Conservation (phyloP, 2,888 invertebrate species). For the Rhingia rostrata region DNA sequence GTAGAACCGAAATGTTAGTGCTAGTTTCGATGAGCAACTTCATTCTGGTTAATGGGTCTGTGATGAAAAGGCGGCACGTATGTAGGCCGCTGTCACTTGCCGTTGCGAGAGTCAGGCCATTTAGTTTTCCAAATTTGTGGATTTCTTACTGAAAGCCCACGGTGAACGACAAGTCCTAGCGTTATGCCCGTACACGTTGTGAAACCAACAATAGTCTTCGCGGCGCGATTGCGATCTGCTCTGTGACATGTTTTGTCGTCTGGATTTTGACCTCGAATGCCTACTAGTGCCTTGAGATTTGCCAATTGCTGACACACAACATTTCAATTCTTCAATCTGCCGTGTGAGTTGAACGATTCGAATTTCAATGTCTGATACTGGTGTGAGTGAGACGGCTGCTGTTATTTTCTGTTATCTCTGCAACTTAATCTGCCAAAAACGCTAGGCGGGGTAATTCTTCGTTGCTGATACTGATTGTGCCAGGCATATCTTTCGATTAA, state of each 20-base stretch:
- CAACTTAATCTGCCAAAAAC: no score
- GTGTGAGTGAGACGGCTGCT: no score
- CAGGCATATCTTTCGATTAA: no score
- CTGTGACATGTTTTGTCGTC: background rate
- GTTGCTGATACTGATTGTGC: slow-evolving; percentile 18
- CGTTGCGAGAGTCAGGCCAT: slow-evolving; percentile 22
- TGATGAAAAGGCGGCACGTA: no score
- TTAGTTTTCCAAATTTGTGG: slow-evolving; percentile 26
- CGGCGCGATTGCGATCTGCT: background rate
- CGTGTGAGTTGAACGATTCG: slow-evolving; percentile 3
- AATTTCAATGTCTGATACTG: background rate
- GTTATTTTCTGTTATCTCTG: no score
- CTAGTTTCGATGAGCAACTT: no score
- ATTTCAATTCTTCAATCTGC: slow-evolving; percentile 3
- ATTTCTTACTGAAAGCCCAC: slow-evolving; percentile 11
- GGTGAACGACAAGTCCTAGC: slow-evolving; percentile 54
- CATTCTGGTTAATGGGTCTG: no score
- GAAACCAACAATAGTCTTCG: slow-evolving; percentile 24
- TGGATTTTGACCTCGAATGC: background rate
- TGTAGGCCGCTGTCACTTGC: slow-evolving; percentile 23
- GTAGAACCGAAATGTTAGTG: no score
- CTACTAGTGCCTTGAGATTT: background rate
- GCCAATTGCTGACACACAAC: background rate
- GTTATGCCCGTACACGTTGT: slow-evolving; percentile 39
- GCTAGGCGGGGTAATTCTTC: no score